phyloP scores from a whole-genome alignment of 2,797 vertebrate genomes.

The Tragopan temminckii region DNA sequence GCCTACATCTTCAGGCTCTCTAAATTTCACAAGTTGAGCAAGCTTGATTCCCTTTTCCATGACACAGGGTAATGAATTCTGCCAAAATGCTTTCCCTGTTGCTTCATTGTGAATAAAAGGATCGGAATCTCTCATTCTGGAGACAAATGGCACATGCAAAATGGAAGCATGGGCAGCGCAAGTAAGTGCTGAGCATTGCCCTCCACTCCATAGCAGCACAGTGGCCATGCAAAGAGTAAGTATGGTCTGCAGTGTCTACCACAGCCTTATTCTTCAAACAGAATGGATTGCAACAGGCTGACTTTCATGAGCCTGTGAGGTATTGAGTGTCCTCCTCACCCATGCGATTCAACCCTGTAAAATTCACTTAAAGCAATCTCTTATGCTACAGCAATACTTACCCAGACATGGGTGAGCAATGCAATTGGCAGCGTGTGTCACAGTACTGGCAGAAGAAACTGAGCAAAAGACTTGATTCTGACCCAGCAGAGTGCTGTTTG shows the following conservation, averaged over 20 bases:
- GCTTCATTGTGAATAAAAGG: not conserved
- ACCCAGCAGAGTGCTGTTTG: not conserved
- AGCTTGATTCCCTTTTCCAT: not conserved
- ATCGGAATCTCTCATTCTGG: not conserved
- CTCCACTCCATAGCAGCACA: not conserved
- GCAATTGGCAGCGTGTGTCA: accelerated
- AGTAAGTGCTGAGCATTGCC: not conserved
- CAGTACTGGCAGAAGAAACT: not conserved
- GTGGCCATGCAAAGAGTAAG: not conserved
- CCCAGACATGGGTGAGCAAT: not conserved
- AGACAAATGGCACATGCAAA: accelerated
- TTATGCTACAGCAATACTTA: accelerated
- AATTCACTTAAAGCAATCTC: not conserved
- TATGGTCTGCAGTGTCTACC: not conserved
- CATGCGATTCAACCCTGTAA: not conserved
- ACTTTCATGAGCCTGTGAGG: not conserved
- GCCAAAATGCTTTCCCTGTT: not conserved
- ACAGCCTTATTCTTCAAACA: not conserved
- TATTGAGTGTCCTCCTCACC: not conserved
- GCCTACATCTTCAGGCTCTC: not conserved
- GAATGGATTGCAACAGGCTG: not conserved
- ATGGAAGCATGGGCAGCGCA: not conserved
- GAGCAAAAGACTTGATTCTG: not conserved
- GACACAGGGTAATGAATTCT: conserved; percentile 17
- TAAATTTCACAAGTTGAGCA: not conserved